Evolutionary conservation across 2,888 invertebrate species (phyloP), one percentile per base, ranked within the genome.

Genomic region (Hoplodrina ambigua): DNA sequence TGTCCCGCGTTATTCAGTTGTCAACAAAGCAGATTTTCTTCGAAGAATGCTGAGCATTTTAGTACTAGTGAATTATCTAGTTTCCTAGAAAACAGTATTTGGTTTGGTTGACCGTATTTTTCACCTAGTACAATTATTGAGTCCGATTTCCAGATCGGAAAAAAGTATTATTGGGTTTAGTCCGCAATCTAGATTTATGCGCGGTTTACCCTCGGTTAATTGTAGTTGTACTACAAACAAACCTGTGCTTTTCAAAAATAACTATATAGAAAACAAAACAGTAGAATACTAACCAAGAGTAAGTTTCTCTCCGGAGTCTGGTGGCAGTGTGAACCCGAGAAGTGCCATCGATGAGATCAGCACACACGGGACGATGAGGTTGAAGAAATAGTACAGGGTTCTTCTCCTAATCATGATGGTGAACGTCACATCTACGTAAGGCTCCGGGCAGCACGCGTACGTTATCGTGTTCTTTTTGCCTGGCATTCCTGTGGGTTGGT

Each of bases 361-460:
- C 90, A 99, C 99, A 94, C 99, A 99, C 86, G 99, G 99, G 90
- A 99, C 99, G 95, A 99, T 99, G 95, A 99, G 97, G 97, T 99
- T 99, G 97, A 99, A 99, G 96, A 99, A 99, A 96, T 99, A 99
- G 97, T 99, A 99, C 89, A 99, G 97, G 61, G 99, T 99, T 90
- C 99, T 97, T 91, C 99, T 97, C 86, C 99, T 97, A 90, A 99
- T 99, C 96, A 98, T 98, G 93, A 99, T 99, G 85, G 98, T 98
- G 96, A 99, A 99, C 52, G 99, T 99, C 79, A 99, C 98, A 92
- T 99, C 99, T 85, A 99, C 98, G 96, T 99, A 98, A 67, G 99
- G 98, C 94, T 98, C 98, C 88, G 99, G 97, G 96, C 99, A 98
- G 97, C 99, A 98, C 96, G 98, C 98, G 96, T 99, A 99, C 88